These are phyloP conservation scores for Drosophila parabipectinata DNA, from an alignment of 1,140 invertebrate species.

Conservation along the genomic window DNA sequence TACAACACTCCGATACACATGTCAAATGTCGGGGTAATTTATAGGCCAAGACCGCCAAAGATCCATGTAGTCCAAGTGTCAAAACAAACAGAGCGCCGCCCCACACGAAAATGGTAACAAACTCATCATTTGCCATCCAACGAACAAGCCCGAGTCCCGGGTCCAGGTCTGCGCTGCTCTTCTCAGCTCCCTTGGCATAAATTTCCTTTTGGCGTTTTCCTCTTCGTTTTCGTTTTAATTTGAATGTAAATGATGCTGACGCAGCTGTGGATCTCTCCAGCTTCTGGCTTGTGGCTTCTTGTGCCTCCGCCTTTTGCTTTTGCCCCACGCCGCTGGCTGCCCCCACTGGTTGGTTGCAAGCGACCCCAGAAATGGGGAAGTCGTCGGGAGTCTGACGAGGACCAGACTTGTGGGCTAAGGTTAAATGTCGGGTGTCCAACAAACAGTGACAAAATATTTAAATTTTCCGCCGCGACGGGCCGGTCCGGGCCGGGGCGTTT, in stretches of 20 bases:
- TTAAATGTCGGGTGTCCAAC: constrained; percentile 76
- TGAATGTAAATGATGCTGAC: constrained; percentile 80
- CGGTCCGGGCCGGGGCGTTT: constrained; percentile 54
- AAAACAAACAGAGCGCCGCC: constrained; percentile 67
- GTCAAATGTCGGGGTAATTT: constrained; percentile 73
- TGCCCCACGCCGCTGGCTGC: not conserved
- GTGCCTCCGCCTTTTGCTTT: not conserved
- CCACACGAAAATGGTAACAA: constrained; percentile 47
- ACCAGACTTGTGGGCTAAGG: constrained; percentile 51
- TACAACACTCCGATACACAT: constrained; percentile 31
- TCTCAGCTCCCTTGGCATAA: constrained; percentile 65
- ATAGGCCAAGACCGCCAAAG: constrained; percentile 66
- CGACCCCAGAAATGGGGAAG: constrained; percentile 9
- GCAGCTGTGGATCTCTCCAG: constrained; percentile 47
- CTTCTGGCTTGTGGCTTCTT: constrained; percentile 13
- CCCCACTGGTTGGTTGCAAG: not conserved
- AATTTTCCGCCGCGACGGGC: constrained; percentile 48
- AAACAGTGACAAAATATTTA: constrained; percentile 81
- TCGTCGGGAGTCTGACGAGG: constrained; percentile 31
- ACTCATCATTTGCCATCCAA: constrained; percentile 51
- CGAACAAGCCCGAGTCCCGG: constrained; percentile 4
- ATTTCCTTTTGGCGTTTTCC: constrained; percentile 67
- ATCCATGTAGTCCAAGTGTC: constrained; percentile 73
- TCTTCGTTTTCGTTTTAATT: constrained; percentile 70
- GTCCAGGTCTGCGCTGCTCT: not conserved